Evolutionary conservation across 1,140 invertebrate genomes (phyloP).

Genomic region (Prorops nasuta): DNA sequence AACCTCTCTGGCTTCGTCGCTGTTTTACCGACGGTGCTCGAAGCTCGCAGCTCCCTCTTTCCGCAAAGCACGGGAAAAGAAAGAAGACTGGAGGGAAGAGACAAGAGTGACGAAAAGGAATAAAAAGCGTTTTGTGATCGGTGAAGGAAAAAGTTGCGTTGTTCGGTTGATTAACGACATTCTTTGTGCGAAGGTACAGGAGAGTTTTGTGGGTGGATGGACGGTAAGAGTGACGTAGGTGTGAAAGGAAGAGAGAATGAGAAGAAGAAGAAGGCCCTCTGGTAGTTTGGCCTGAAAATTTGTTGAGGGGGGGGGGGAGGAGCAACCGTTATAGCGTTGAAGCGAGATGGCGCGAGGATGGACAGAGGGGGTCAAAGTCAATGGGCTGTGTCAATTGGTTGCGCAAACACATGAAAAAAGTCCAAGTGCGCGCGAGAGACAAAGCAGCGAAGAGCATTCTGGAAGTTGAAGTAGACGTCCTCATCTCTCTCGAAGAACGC

Average conservation of each 20-base stretch:
- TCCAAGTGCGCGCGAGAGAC: no score
- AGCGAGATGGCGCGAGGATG: neutral
- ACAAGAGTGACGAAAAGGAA: constrained; percentile 8
- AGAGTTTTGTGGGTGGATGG: no score
- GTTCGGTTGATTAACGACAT: constrained; percentile 17
- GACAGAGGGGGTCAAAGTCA: constrained; percentile 19
- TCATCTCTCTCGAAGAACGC: no score
- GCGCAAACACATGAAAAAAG: constrained; percentile 35
- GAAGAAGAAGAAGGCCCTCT: neutral
- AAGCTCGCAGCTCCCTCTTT: constrained; percentile 5
- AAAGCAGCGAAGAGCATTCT: no score
- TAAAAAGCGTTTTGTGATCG: no score
- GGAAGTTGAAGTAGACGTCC: no score
- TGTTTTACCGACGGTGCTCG: no score
- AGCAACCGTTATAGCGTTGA: neutral
- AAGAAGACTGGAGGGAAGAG: constrained; percentile 1
- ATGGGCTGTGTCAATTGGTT: constrained; percentile 31
- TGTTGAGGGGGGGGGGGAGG: neutral
- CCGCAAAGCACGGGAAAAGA: constrained; percentile 8
- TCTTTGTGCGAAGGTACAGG: no score
- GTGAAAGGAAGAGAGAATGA: neutral
- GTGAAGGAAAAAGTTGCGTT: constrained; percentile 6
- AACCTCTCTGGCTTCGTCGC: no score
- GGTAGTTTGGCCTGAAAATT: no score
- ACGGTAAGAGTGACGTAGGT: no score